Evolutionary conservation across 2,888 invertebrate genomes (phyloP), one percentile per base, ranked within the genome.

Genomic region (Agriotes lineatus): DNA sequence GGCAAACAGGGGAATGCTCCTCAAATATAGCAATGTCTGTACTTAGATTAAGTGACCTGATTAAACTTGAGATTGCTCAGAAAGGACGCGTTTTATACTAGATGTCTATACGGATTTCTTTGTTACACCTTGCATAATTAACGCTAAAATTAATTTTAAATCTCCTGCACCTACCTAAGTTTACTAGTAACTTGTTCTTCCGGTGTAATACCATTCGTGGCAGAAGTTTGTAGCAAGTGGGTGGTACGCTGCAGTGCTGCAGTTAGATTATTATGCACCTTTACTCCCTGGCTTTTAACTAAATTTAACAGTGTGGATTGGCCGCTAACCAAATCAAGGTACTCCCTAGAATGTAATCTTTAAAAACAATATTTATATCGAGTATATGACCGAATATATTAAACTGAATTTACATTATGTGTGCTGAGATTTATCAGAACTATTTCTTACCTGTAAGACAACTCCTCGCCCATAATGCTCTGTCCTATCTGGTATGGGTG

Each of bases 241-340:
- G 90, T 89, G 39, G 96, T 95, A 85, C 95, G 94, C 74, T 92
- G 90, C 76, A 98, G 86, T 60, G 97, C 97, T 35, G 91, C 89
- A 14, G 91, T 89, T 78, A 98, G 91, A 84, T 93, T 94, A 75
- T 90, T 90, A 85, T 97, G 95, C 50, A 97, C 96, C 70, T 96
- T 96, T 81, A 97, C 90, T 52, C 95, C 94, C 80, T 95, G 93
- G 75, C 94, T 88, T 85, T 95, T 95, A 69, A 96, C 94, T 74
- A 97, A 88, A 83, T 96, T 94, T 81, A 95, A 92, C 75, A 98
- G 87, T 78, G 95, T 93, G 78, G 92, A 89, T 73, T 96, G 92
- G 75, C 95, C 96, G 76, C 93, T 90, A 73, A 91, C 90, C 79
- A 97, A 86, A 85, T 97, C 96, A 81, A 90, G 87, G 84, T 93